Evolutionary conservation across 2,113 vertebrate species (phyloP), one percentile per base, ranked within the genome.

Genomic region (Crocuta crocuta): DNA sequence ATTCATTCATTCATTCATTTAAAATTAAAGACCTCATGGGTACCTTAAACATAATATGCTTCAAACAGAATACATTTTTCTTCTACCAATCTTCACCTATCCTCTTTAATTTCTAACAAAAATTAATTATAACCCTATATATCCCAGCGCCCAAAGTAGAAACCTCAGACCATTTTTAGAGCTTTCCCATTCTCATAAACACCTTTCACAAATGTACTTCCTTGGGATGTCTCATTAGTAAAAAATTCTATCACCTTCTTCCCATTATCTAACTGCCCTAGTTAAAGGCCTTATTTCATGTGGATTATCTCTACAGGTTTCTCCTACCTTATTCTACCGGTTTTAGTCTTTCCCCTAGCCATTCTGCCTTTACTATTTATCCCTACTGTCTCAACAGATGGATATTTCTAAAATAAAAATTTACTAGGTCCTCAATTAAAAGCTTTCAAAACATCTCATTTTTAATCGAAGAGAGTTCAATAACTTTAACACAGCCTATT

Each of bases 41-140:
- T 89, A 70, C 0, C 7, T 92, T 81, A 91, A 73, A 66, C 35
- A 66, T 73, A 9, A 35, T 21, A 50, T 61, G 16, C 70, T 33
- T 94, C 82, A 94, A 80, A 94, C 12, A 91, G 26, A 94, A 85
- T 66, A 13, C 0, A 53, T 84, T 80, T 89, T 88, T 4, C 71
- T 71, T 65, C 48, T 84, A 55, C 13, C 68, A 91, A 33, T 80
- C 15, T 19, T 50, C 13, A 35, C 23, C 43, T 89, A 17, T 61
- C n/a, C 5, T 83, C n/a, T 70, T 80, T 85, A 21, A 94, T 78
- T 93, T 79, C 21, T 63, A 70, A 84, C 58, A 93, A 73, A 88
- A 94, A 35, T 81, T 96, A 88, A 94, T 78, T 91, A 86, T 91
- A 71, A 88, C 33, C 43, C 26, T 45, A 55, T 45, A 65, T 71